Percentiles rank a stretch among this genome's conserved stretches.
These are phyloP conservation scores for Xiphias gladius DNA, from an alignment of 2,113 vertebrate genomes.

Conservation along the genomic window DNA sequence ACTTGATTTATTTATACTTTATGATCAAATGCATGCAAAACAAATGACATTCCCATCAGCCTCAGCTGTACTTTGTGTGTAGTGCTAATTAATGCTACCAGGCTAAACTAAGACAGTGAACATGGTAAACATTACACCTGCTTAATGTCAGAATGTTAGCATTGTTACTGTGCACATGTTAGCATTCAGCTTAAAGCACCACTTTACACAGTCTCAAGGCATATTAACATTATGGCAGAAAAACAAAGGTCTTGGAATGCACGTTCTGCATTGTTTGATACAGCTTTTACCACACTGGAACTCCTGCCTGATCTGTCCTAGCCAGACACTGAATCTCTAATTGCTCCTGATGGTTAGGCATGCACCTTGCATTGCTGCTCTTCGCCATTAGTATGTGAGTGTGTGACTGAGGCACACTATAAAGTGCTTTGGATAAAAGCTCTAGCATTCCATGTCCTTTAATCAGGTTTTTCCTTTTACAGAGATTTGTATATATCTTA, in stretches of 20 bases:
- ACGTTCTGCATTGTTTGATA: too few relatives aligned
- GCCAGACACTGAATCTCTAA: neutral
- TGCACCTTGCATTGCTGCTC: neutral
- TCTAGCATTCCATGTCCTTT: neutral
- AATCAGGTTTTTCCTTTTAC: neutral
- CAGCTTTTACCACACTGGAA: too few relatives aligned
- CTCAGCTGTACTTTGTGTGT: neutral
- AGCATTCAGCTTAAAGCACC: too few relatives aligned
- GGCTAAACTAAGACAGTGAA: too few relatives aligned
- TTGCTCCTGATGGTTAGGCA: neutral
- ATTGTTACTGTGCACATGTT: too few relatives aligned
- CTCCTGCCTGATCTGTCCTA: neutral
- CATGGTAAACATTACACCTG: too few relatives aligned
- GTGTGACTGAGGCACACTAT: neutral
- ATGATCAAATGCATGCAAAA: too few relatives aligned
- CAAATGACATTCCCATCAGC: neutral
- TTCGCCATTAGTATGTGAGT: neutral
- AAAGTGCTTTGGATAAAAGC: conserved; percentile 4
- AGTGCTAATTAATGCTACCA: neutral
- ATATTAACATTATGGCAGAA: too few relatives aligned
- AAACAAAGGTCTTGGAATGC: too few relatives aligned
- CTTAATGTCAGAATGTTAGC: too few relatives aligned
- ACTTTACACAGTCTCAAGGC: too few relatives aligned
- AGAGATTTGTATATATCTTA: neutral
- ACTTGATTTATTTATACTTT: too few relatives aligned